Evolutionary conservation across 2,888 invertebrate species (phyloP), one percentile per base, ranked within the genome.

Genomic region (Nymphalis urticae): DNA sequence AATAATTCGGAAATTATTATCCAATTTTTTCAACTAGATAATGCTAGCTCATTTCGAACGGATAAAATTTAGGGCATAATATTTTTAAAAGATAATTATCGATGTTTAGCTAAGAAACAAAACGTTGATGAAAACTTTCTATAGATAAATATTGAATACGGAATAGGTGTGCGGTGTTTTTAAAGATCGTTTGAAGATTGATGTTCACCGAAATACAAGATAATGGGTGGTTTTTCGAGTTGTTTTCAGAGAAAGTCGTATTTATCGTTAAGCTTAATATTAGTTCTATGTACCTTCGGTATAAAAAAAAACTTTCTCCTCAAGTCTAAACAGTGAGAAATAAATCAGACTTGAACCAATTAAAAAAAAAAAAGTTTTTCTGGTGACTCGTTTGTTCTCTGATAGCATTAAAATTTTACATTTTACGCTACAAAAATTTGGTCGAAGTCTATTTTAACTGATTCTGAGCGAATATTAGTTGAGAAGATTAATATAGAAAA

Each of bases 1-100:
- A 62, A 67, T 62, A 56, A 36, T n/a, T 9, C 56, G n/a, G 16
- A 53, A 24, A 24, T 53, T 13, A 5, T 53, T 32, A 24, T 2
- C 32, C 16, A 53, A 56, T 56, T 51, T 51, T 19, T 8, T 51
- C 51, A 51, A 51, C 19, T 51, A 51, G 51, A 2, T 42, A 13
- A 42, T 42, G 42, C 51, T 51, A 51, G 21, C 21, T 19, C 21
- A 51, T 51, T 51, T 51, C 21, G 8, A 51, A 51, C 21, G 51
- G 51, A 51, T 51, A 19, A 51, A 51, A 51, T 2, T 51, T 51
- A 42, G 42, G 42, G 42, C 13, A 42, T 42, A 42, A 42, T 13
- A 42, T 42, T 42, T 42, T 42, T 42, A 42, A 42, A 42, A 13
- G 42, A 13, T 13, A 42, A 42, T 42, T 42, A 42, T 42, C 42